Evolutionary conservation across 2,888 invertebrate species (phyloP), one percentile per base, ranked within the genome.

Genomic region (Hybos culiciformis): DNA sequence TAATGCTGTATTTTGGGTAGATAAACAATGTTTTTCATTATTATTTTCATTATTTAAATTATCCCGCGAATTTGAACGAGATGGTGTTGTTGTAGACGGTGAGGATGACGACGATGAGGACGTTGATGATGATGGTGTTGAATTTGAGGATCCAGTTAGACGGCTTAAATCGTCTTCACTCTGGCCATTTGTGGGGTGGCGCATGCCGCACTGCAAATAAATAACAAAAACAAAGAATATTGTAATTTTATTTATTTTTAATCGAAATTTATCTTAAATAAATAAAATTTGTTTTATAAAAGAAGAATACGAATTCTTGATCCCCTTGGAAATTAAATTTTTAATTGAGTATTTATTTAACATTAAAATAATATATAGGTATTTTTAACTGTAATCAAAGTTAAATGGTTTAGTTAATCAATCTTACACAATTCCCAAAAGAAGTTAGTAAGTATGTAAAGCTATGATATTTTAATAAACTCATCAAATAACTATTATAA

Each of bases 111-210:
- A 11, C 29, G 29, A 12, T 29, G n/a, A n/a, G 18, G 44, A 32
- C 41, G 50, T 9, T 46, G 44, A 39, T 14, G 18, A 18, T 37
- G 32, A 39, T 36, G 49, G 45, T 32, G 48, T 46, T 41, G 46
- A 41, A 39, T 50, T 47, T 53, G 67, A 66, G 59, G 67, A 65
- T 57, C 62, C 63, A 52, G 66, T 67, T 51, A 67, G 66, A 67
- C 66, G 66, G 67, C 67, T 67, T 47, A 66, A 55, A 62, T 67
- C 67, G 65, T 63, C 67, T 58, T 66, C 65, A 56, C 63, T 67
- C 56, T 63, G 62, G 58, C 63, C 66, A 55, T 63, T 63, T 56
- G 63, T 66, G 57, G 67, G 66, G 59, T 66, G 66, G 62, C 67
- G 67, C 67, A 67, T 67, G 61, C 67, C 67, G 67, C 67, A 67